These are phyloP conservation scores for Cactoblastis cactorum DNA, from an alignment of 2,888 invertebrate genomes.

Conservation along the genomic window DNA sequence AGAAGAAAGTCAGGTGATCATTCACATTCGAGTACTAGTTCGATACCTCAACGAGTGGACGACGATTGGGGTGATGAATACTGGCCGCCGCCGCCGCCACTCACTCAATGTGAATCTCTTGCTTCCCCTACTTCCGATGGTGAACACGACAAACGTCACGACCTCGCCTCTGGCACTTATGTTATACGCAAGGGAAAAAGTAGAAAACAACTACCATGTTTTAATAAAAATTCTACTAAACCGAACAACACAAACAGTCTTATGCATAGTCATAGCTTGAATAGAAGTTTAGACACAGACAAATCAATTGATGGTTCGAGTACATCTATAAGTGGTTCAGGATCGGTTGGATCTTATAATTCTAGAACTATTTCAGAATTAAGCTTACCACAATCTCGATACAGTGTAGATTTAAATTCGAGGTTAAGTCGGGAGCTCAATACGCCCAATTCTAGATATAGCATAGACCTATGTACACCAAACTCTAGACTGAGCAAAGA, in stretches of 20 bases:
- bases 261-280: conserved; percentile 67
- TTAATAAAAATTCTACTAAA: conserved; percentile 72
- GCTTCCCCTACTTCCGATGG: conserved; percentile 84
- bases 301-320: conserved; percentile 73
- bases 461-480: conserved; percentile 83
- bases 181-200: conserved; percentile 87
- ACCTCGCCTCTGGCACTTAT: conserved; percentile 84
- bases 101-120: conserved; percentile 82
- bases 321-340: conserved; percentile 72
- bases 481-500: conserved; percentile 79
- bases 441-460: conserved; percentile 83
- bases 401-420: conserved; percentile 77
- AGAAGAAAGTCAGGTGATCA: conserved; percentile 78
- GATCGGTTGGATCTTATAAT: conserved; percentile 79
- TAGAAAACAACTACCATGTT: conserved; percentile 82
- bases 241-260: conserved; percentile 50
- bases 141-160: conserved; percentile 59
- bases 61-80: conserved; percentile 82
- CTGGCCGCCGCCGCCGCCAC: conserved; percentile 86
- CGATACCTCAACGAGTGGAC: conserved; percentile 82
- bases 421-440: conserved; percentile 78
- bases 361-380: conserved; percentile 82
- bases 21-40: conserved; percentile 84
- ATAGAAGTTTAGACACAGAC: conserved; percentile 68
- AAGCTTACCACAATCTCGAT: conserved; percentile 79